Base-by-base conservation (phyloP, 2,113 vertebrate genomes). In the Proteles cristata region DNA sequence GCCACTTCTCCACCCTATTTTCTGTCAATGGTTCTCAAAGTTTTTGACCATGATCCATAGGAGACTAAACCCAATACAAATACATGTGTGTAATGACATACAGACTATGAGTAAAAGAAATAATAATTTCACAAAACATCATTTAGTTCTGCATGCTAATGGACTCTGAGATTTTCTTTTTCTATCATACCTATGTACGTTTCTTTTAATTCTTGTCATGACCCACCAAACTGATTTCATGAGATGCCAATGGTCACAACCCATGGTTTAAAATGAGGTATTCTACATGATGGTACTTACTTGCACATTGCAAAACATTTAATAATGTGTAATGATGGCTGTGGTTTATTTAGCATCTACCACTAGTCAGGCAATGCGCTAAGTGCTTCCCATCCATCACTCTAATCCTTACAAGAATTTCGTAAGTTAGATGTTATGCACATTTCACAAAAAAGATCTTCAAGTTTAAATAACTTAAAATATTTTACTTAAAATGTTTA, bases 401-500 rank as follows among this genome's bases (percentile, higher is more conserved):
- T 73, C 28, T 73, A 84, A 55, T 58, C 31, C 9, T 74, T 65
- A 73, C 7, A 33, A 33, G 66, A 45, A 9, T 50, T 90, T 90
- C 69, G 19, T 39, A 74, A 90, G 31, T 19, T 58, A 68, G 33
- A 28, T 69, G 16, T 35, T 63, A 61, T 9, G 48, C 5, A 21
- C 11, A 90, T 63, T 82, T 77, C 85, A 65, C 12, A 92, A 48
- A 88, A 80, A 45, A 80, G 23, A 55, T n/a, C 55, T 74, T 76
- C 16, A 83, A 77, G 7, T 96, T 91, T 88, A 45, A 81, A 61
- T 82, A 74, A n/a, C 10, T 83, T 74, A 79, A 55, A 77, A 17
- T 45, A 69, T 86, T 86, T 87, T 79, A 53, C 33, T 65, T 65
- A 85, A 80, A 77, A 71, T 88, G 83, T 73, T 73, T 96, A 88